Base-by-base conservation (phyloP, 2,888 invertebrate species). In the Synergus itoensis region DNA sequence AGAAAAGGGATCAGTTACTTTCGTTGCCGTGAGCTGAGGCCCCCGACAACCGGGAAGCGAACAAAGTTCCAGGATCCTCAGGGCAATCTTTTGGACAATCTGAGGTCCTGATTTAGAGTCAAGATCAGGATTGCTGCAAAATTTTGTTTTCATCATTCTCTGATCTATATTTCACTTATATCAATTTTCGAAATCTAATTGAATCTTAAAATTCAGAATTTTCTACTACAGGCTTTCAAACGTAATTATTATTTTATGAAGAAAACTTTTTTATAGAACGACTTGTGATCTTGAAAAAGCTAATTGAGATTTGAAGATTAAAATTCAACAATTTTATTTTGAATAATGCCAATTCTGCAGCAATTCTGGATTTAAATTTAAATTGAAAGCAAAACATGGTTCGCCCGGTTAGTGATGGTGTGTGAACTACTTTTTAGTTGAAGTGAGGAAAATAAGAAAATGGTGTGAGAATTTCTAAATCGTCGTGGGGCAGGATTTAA, bases 1-100 rank as follows among this genome's bases (percentile, higher is more conserved):
- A 85, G 80, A 88, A 84, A 80, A 84, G 88, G 81, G 87, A 88
- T 76, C 88, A 87, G 60, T 80, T 89, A 76, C 84, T 89, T 75
- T 88, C 88, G 83, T 80, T 90, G 73, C 88, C 91, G 87, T 91
- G 90, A 90, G 89, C 88, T 85, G 79, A 81, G 67, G 76, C 77
- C 64, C 81, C 83, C 79, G 82, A 81, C 62, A 78, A 82, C 81
- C 80, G 80, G 80, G 36, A 73, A 73, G 53, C 40, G 73, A 73
- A 73, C 53, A 5, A 73, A 73, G 40, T 36, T 36, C 73, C 53
- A 53, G 73, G 53, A 53, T 53, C 53, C 45, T 40, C 36, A 73
- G 73, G 36, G 36, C 18, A 16, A 53, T 73, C 53, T 36, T 48
- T 11, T 53, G 53, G 36, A 40, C 73, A 73, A 36, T 36, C 53